Evolutionary conservation across 1,140 invertebrate species (phyloP).

Genomic region (Goniozus legneri): DNA sequence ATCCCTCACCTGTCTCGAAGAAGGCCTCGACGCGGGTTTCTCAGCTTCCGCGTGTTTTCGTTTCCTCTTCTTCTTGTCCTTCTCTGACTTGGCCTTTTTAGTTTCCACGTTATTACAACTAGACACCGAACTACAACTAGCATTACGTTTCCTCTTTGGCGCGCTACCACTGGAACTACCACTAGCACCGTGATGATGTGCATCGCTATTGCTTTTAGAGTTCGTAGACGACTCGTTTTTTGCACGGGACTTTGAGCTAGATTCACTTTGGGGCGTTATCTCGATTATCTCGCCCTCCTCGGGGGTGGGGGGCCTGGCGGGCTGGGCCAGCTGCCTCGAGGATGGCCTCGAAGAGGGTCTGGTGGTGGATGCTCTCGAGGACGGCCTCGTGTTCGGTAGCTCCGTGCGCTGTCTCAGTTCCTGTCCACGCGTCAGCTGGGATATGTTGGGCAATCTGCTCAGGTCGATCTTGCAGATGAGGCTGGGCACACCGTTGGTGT

Average conservation of each 20-base stretch:
- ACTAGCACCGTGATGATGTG: slow-evolving; percentile 9
- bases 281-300: slow-evolving; percentile 44
- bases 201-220: slow-evolving; percentile 15
- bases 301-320: slow-evolving; percentile 33
- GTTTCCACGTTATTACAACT: slow-evolving; percentile 43
- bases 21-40: slow-evolving; percentile 27
- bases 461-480: slow-evolving; percentile 51
- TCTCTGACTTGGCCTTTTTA: slow-evolving; percentile 42
- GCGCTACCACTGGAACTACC: slow-evolving; percentile 12
- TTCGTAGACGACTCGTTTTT: slow-evolving; percentile 21
- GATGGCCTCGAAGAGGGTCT: slow-evolving; percentile 25
- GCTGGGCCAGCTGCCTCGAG: slow-evolving; percentile 10
- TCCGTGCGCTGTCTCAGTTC: slow-evolving; percentile 54
- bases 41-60: slow-evolving; percentile 37
- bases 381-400: slow-evolving; percentile 58
- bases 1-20: slow-evolving; percentile 41
- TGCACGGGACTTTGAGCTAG: slow-evolving; percentile 12
- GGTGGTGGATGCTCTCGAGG: slow-evolving; percentile 37
- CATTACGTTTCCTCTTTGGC: slow-evolving; percentile 53
- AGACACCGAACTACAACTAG: slow-evolving; percentile 54
- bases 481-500: slow-evolving; percentile 39
- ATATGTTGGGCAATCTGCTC: slow-evolving; percentile 37
- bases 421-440: slow-evolving; percentile 42
- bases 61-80: slow-evolving; percentile 43
- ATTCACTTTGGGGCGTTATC: slow-evolving; percentile 23